Conservation (phyloP, 92 coral and sea anemone species). For the Phenganax stokvisi region DNA sequence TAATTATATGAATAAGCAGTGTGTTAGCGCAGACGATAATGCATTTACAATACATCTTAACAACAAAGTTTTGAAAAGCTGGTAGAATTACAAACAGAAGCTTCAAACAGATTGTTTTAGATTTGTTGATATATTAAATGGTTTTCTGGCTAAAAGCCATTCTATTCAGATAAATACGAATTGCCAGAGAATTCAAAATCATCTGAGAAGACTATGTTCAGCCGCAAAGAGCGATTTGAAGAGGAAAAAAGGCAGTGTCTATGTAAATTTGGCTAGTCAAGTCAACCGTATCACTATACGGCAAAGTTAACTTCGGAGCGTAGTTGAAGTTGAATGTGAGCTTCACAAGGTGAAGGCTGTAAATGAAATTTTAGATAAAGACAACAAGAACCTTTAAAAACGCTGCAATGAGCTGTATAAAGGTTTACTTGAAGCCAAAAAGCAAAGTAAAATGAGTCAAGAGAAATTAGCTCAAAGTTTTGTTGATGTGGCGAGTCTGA, state of each 20-base stretch:
- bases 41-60: conserved; percentile 24
- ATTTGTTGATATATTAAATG: conserved; percentile 24
- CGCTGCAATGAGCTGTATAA: conserved; percentile 21
- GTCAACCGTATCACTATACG: neutral
- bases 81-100: conserved; percentile 25
- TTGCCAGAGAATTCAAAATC: conserved; percentile 1
- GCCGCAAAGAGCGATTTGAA: conserved; percentile 20
- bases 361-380: conserved; percentile 15
- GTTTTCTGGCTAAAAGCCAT: conserved; percentile 30
- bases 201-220: conserved; percentile 24
- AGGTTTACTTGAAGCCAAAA: conserved; percentile 1
- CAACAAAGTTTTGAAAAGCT: conserved; percentile 36
- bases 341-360: neutral
- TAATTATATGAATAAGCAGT: conserved; percentile 29
- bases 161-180: conserved; percentile 20
- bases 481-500: neutral
- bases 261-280: neutral
- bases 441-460: neutral
- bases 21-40: conserved; percentile 19
- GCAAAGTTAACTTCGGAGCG: neutral
- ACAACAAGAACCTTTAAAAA: neutral
- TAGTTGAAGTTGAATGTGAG: conserved; percentile 6
- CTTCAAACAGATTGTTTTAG: conserved; percentile 17
- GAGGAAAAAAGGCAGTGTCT: conserved; percentile 13
- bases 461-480: neutral